Conservation (phyloP, 1,140 invertebrate species). For the Nephila pilipes region DNA sequence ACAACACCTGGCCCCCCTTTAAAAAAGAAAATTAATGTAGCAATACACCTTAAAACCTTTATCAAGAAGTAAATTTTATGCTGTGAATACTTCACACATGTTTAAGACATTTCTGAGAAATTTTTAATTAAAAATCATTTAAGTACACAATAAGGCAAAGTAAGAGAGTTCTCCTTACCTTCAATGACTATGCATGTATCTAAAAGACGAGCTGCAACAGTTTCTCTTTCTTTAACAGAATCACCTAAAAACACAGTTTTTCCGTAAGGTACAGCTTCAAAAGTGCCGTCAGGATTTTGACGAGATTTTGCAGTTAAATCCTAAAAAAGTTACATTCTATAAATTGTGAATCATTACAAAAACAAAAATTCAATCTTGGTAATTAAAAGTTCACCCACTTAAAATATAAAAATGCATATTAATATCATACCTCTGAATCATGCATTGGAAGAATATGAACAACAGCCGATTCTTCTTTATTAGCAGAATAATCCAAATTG, state of each 20-base stretch:
- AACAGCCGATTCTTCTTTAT: constrained; percentile 68
- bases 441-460: constrained; percentile 78
- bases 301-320: constrained; percentile 77
- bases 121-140: neutral
- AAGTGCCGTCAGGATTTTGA: constrained; percentile 80
- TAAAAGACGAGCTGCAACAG: constrained; percentile 80
- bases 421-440: constrained; percentile 71
- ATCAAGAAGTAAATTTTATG: too few species aligned
- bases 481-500: constrained; percentile 13
- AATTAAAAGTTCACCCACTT: neutral
- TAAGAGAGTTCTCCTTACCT: constrained; percentile 78
- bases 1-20: constrained; percentile 80
- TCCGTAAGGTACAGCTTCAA: constrained; percentile 80
- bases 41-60: neutral
- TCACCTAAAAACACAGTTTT: constrained; percentile 81
- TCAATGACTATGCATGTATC: constrained; percentile 81
- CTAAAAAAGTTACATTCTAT: constrained; percentile 26
- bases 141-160: neutral
- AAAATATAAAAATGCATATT: neutral
- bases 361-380: neutral
- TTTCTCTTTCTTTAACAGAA: constrained; percentile 80
- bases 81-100: too few species aligned
- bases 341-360: neutral
- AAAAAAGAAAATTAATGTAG: constrained; percentile 38
- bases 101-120: too few species aligned